Evolutionary conservation across 2,113 vertebrate species (phyloP), one percentile per base, ranked within the genome.

Genomic region (Labeo catla): DNA sequence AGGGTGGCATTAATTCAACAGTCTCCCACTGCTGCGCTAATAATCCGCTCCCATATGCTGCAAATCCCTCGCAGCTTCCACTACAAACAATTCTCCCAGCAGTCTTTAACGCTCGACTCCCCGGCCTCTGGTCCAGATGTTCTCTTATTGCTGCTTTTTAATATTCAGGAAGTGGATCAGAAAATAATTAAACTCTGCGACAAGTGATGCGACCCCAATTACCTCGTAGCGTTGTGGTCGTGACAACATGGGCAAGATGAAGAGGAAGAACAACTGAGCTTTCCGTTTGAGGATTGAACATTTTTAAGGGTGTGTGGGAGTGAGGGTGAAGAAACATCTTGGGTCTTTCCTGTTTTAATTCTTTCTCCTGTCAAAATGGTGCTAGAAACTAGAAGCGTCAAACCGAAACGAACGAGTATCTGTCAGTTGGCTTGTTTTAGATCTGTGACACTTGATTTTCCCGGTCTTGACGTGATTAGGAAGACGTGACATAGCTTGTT

Each of bases 141-240:
- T 92, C 28, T 70, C 81, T 28, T 73, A 84, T 79, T 61, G 83
- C 83, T 23, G 3, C 59, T 84, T 76, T 86, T 92, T 92, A 90
- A 92, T 90, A 92, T 92, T 88, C 88, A 86, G 87, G 73, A 88
- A 83, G 83, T 90, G 76, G 88, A 88, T 92, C 74, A 45, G 43
- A 89, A 91, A 93, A 92, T 91, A 92, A 94, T 93, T 92, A 88
- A 90, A 92, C 89, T 87, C 70, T 12, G 39, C 15, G 81, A 91
- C 90, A 90, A 91, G 89, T 91, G 85, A 88, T 81, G 28, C 80
- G 85, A 93, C 92, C 91, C 90, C 93, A 93, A 90, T 94, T 93
- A 92, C 89, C 88, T 91, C 21, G 54, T 59, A 85, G 52, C 28
- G 77, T 50, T 86, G 52, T 82, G 74, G 72, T 45, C 4, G 63